phyloP scores from a whole-genome alignment of 2,113 vertebrate species.

The Leptobrachium ailaonicum region DNA sequence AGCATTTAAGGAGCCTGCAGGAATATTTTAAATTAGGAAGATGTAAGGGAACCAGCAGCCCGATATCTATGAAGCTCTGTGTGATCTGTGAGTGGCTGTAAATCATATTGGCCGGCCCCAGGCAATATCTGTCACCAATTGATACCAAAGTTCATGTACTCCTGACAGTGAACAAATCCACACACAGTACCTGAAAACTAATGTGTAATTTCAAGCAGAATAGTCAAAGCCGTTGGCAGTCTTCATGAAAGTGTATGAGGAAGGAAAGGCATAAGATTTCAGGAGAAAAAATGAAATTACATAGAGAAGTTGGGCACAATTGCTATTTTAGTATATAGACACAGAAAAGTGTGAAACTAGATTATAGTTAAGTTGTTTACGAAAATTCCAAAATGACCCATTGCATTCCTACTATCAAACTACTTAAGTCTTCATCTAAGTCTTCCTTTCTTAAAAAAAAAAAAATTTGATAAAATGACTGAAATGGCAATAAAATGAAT shows the following conservation, averaged over 20 bases:
- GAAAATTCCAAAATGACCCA: not conserved
- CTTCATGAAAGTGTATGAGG: not conserved
- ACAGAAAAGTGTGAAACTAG: not conserved
- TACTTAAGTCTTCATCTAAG: no score
- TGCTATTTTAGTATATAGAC: not conserved
- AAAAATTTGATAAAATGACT: no score
- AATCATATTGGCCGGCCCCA: slow-evolving; percentile 23
- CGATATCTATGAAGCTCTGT: slow-evolving; percentile 8
- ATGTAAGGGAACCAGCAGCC: slow-evolving; percentile 1
- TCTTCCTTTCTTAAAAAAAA: no score
- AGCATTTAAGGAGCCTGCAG: slow-evolving; percentile 21
- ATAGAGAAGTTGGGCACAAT: not conserved
- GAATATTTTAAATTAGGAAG: slow-evolving; percentile 27
- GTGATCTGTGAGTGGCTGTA: slow-evolving; percentile 25
- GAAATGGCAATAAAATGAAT: no score
- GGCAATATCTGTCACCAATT: slow-evolving; percentile 29
- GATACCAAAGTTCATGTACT: slow-evolving; percentile 28
- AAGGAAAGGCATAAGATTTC: not conserved
- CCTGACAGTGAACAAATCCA: slow-evolving; percentile 32
- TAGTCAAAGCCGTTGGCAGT: not conserved
- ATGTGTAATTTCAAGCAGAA: not conserved
- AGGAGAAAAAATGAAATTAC: not conserved
- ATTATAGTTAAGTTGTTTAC: not conserved
- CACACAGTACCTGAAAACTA: slow-evolving; percentile 14
- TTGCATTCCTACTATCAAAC: not conserved